phyloP scores from a whole-genome alignment of 2,797 vertebrate genomes.

The Okamejei kenojei region DNA sequence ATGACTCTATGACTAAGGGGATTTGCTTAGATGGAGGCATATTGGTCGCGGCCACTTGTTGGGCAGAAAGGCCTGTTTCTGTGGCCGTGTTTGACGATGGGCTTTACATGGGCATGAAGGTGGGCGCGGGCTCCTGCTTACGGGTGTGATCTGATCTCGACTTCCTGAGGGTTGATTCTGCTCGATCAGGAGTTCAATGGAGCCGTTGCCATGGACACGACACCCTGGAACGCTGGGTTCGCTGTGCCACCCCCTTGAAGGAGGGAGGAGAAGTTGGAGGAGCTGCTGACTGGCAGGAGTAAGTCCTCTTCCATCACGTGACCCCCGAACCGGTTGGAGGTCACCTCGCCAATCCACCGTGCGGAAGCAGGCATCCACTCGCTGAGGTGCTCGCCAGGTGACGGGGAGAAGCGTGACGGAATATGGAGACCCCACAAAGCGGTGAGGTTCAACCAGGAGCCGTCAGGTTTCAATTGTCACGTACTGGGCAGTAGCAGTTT shows the following conservation, averaged over 20 bases:
- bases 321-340: conserved; percentile 96
- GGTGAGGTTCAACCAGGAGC: conserved; percentile 56
- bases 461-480: neutral
- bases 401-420: conserved; percentile 92
- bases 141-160: too few relatives aligned
- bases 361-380: conserved; percentile 97
- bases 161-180: neutral
- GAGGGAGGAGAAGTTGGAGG: conserved; percentile 89
- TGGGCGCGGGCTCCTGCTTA: too few relatives aligned
- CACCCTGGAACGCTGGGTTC: conserved; percentile 85
- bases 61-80: too few relatives aligned
- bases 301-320: conserved; percentile 95
- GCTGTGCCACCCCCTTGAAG: conserved; percentile 88
- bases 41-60: too few relatives aligned
- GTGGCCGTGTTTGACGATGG: too few relatives aligned
- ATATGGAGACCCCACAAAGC: conserved; percentile 98
- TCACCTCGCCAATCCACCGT: conserved; percentile 98
- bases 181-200: conserved; percentile 86
- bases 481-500: too few relatives aligned
- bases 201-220: conserved; percentile 96
- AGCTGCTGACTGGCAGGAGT: conserved; percentile 85
- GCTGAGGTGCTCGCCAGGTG: conserved; percentile 86
- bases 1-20: too few relatives aligned
- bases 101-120: too few relatives aligned
- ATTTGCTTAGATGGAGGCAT: too few relatives aligned